A percentile compares a stretch with the other conserved stretches of the same genome.
phyloP scores from a whole-genome alignment of 2,113 vertebrate species.

The Sprattus sprattus region DNA sequence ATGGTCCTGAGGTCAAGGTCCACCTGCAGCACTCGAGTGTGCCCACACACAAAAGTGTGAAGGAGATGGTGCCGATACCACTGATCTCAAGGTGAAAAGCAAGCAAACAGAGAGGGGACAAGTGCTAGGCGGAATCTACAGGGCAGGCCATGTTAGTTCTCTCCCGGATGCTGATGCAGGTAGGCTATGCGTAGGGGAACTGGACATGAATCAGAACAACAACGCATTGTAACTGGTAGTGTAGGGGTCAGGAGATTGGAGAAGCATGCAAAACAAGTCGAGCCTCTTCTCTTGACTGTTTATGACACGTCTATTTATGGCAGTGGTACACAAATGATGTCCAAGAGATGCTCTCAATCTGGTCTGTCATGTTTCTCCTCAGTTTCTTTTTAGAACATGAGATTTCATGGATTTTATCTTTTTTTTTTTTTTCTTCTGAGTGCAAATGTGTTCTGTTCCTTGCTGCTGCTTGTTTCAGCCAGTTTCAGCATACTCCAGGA shows the following conservation, averaged over 20 bases:
- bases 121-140: neutral
- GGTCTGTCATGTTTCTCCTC: neutral
- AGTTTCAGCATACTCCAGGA: neutral
- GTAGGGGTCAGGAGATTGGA: neutral
- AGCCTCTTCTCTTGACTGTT: neutral
- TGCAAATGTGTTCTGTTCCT: neutral
- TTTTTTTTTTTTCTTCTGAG: neutral
- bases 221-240: neutral
- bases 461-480: neutral
- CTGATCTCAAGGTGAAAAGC: constrained; percentile 38
- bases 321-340: neutral
- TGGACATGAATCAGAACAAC: neutral
- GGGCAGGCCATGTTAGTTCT: neutral
- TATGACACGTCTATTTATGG: neutral
- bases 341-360: neutral
- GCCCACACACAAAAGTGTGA: neutral
- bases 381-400: neutral
- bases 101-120: constrained; percentile 39
- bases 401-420: neutral
- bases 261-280: neutral
- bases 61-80: neutral
- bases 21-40: neutral
- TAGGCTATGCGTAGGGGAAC: neutral
- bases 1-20: neutral
- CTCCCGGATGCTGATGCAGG: neutral